Conservation (phyloP, 2,113 vertebrate genomes). For the Oncorhynchus masou region DNA sequence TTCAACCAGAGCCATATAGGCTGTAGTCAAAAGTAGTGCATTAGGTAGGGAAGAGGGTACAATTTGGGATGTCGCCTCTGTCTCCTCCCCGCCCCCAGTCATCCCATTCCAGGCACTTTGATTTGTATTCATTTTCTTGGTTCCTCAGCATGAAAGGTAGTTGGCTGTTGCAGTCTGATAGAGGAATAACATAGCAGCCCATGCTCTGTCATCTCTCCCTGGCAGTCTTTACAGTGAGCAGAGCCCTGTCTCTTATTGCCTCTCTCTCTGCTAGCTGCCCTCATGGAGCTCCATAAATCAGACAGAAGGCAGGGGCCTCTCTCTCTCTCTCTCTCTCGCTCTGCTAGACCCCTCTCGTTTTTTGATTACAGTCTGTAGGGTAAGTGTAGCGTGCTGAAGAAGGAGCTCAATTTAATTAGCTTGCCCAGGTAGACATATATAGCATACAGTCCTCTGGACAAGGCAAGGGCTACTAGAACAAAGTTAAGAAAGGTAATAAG, state of each 20-base stretch:
- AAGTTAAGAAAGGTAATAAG: slow-evolving; percentile 9
- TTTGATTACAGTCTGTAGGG: slow-evolving; percentile 57
- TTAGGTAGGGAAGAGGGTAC: too few species aligned
- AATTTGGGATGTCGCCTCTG: too few species aligned
- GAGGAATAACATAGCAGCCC: background rate
- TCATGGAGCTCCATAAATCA: slow-evolving; percentile 59
- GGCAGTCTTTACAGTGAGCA: slow-evolving; percentile 30
- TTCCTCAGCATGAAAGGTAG: too few species aligned
- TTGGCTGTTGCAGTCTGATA: too few species aligned
- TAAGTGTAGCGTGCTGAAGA: slow-evolving; percentile 59
- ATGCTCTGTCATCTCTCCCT: slow-evolving; percentile 46
- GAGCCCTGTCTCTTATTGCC: background rate
- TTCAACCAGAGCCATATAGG: too few species aligned
- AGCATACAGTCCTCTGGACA: slow-evolving; percentile 8
- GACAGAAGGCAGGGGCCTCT: slow-evolving; percentile 22
- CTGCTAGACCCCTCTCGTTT: slow-evolving; percentile 24
- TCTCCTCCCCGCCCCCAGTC: too few species aligned
- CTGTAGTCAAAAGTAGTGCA: too few species aligned
- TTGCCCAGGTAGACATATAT: slow-evolving; percentile 46
- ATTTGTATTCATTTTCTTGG: too few species aligned
- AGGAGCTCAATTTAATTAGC: slow-evolving; percentile 65
- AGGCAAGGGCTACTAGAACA: slow-evolving; percentile 14
- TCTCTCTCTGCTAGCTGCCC: background rate
- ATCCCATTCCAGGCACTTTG: too few species aligned
- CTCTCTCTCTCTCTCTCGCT: background rate